Conservation (phyloP, 2,113 vertebrate species). For the Phalacrocorax carbo region DNA sequence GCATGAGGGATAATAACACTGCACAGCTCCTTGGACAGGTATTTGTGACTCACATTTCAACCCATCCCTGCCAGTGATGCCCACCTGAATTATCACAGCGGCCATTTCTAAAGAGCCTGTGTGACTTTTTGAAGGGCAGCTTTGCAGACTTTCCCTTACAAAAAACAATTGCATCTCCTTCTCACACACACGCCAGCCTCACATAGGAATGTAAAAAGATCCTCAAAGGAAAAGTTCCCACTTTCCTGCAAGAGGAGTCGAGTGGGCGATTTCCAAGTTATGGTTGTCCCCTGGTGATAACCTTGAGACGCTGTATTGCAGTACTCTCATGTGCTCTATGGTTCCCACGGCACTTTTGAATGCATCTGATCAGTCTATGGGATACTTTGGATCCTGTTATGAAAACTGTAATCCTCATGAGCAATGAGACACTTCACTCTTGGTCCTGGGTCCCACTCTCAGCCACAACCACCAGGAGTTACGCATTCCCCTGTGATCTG, state of each 20-base stretch:
- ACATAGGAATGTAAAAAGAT: not conserved
- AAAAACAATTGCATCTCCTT: not conserved
- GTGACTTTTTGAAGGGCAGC: not conserved
- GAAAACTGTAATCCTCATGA: not conserved
- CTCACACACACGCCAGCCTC: not conserved
- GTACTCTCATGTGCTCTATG: accelerated
- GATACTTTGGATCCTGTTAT: not conserved
- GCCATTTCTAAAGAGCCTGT: not conserved
- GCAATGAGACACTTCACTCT: not conserved
- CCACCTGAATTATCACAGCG: too few species aligned
- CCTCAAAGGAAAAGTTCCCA: not conserved
- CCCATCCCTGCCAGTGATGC: not conserved
- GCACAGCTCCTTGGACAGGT: not conserved
- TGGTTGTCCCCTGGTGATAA: not conserved
- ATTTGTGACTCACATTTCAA: not conserved
- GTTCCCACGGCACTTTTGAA: not conserved
- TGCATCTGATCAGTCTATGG: not conserved
- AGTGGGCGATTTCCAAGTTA: not conserved
- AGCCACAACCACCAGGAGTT: not conserved
- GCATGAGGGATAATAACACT: not conserved
- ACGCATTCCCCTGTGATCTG: not conserved
- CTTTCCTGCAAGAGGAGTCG: not conserved
- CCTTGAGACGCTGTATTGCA: not conserved
- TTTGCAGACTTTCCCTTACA: not conserved
- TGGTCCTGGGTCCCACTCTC: not conserved